Base-by-base conservation (phyloP, 1,140 invertebrate genomes). In the Drosophila malerkotliana region DNA sequence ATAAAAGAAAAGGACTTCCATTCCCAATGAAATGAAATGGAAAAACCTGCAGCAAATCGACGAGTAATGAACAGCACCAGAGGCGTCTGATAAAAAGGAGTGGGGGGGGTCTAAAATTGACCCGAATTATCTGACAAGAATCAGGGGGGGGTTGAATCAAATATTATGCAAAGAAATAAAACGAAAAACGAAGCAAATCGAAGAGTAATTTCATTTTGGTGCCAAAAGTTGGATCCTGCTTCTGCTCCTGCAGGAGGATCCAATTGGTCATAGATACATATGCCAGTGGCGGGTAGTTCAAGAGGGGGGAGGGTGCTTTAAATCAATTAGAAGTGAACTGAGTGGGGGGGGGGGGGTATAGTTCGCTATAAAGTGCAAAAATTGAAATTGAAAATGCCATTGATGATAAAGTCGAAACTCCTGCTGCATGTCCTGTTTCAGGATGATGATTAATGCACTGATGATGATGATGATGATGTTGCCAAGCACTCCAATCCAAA, bases 271-370 rank as follows among this genome's bases (percentile, higher is more conserved):
- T 34, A 12, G 51, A 52, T 52, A 12, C 28, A 52, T 52, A 34
- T 18, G 51, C 10, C n/a, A 21, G 21, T 21, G 21, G 21, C 21
- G 21, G 21, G 21, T 21, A 3, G 21, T 7, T n/a, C 32, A 37
- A 37, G 37, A 4, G n/a, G 51, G 51, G 28, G 15, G 37, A 41
- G 15, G 34, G n/a, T 14, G 18, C 28, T 41, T 53, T 55, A 81
- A 82, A 84, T 84, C 81, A 84, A 84, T 84, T 84, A 84, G 67
- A 62, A 44, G 39, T 41, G 41, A 18, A 18, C 5, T n/a, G 15
- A 30, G 3, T 18, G 8, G n/a, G 59, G 15, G 15, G 15, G 15
- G 8, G 9, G 3, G n/a, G 3, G 12, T 2, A n/a, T 15, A 18
- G 24, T 10, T 4, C 10, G n/a, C 0, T 10, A 18, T 52, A 58